A percentile compares a stretch with the other conserved stretches of the same genome.
Evolutionary conservation across 2,113 vertebrate genomes (phyloP).

Genomic region (Phrynosoma platyrhinos): DNA sequence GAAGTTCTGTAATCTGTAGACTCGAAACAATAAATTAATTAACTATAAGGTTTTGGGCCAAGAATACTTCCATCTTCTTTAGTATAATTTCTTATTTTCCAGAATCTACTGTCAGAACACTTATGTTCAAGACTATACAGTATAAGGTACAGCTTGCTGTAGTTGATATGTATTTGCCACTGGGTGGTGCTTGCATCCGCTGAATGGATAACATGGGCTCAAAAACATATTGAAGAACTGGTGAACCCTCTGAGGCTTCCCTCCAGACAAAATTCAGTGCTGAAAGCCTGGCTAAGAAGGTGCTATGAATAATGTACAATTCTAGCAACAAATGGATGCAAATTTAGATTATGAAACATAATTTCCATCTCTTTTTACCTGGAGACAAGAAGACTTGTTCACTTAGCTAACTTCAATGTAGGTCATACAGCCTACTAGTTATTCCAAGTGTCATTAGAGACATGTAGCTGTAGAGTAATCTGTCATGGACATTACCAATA

Average conservation of each 20-base stretch:
- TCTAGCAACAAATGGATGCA: slow-evolving; percentile 10
- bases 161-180: slow-evolving; percentile 50
- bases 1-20: not conserved
- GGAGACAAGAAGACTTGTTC: slow-evolving; percentile 26
- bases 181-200: slow-evolving; percentile 41
- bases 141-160: slow-evolving; percentile 9
- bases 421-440: slow-evolving; percentile 63
- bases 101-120: not conserved
- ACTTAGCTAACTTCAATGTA: slow-evolving; percentile 43
- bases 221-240: not conserved
- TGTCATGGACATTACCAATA: fast-evolving
- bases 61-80: not conserved
- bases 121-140: too few relatives aligned
- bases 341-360: slow-evolving; percentile 31
- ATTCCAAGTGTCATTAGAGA: slow-evolving; percentile 58
- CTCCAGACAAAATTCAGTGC: slow-evolving; percentile 27
- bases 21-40: not conserved
- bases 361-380: slow-evolving; percentile 27
- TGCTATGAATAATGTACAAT: slow-evolving; percentile 1
- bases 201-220: fast-evolving
- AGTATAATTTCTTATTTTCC: not conserved
- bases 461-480: fast-evolving
- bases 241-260: slow-evolving; percentile 50
- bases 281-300: slow-evolving; percentile 38
- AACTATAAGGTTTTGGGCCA: too few relatives aligned